These are phyloP conservation scores for Drosophila malerkotliana DNA, from an alignment of 1,140 invertebrate species.

Conservation along the genomic window DNA sequence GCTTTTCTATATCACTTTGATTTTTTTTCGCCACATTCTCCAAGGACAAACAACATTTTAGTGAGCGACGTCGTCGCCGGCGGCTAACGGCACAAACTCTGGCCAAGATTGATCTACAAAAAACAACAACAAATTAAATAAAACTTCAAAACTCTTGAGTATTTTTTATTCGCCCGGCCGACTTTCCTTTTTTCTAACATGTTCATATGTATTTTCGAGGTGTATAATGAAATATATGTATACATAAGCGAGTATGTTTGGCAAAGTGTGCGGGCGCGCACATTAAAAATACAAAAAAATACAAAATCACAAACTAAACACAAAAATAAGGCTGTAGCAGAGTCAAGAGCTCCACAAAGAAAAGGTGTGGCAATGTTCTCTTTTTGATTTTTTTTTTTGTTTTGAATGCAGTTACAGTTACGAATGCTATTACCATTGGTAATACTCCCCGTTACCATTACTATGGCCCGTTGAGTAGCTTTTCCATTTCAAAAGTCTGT, in stretches of 20 bases:
- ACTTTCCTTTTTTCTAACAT: constrained; percentile 52
- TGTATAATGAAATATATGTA: neutral
- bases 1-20: constrained; percentile 31
- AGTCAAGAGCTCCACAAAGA: constrained; percentile 28
- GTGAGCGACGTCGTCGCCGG: constrained; percentile 59
- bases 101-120: constrained; percentile 74
- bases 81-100: constrained; percentile 67
- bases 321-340: constrained; percentile 14
- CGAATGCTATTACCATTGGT: constrained; percentile 42
- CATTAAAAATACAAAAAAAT: constrained; percentile 53
- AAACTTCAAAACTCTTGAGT: constrained; percentile 41
- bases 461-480: constrained; percentile 22
- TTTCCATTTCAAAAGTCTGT: constrained; percentile 46
- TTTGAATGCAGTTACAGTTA: constrained; percentile 29
- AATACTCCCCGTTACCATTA: constrained; percentile 36
- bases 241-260: constrained; percentile 26
- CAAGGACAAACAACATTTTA: constrained; percentile 81
- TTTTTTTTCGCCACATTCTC: constrained; percentile 68
- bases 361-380: constrained; percentile 69
- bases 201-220: constrained; percentile 11
- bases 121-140: constrained; percentile 3
- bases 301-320: constrained; percentile 12
- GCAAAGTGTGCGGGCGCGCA: constrained; percentile 66
- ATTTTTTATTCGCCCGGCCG: constrained; percentile 54
- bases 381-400: constrained; percentile 16